Percentiles rank a stretch among this genome's conserved stretches.
Evolutionary conservation across 2,113 vertebrate genomes (phyloP).

Genomic region (Prunella himalayana): DNA sequence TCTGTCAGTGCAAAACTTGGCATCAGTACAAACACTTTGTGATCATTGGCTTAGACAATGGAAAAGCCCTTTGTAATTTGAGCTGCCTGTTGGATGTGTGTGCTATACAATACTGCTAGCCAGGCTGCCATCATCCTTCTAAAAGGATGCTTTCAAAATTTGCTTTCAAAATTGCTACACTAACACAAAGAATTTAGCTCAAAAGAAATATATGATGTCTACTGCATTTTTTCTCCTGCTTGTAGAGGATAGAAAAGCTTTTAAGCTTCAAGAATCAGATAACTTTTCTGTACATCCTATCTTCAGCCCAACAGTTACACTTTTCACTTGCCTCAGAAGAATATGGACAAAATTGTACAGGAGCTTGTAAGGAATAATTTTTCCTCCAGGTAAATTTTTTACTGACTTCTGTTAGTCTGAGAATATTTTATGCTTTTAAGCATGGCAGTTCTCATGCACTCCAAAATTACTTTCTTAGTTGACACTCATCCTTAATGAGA

Average conservation of each 20-base stretch:
- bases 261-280: not conserved
- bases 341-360: not conserved
- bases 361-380: not conserved
- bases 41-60: not conserved
- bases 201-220: not conserved
- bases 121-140: not conserved
- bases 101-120: not conserved
- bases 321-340: not conserved
- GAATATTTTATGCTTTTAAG: not conserved
- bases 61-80: slow-evolving; percentile 19
- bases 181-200: not conserved
- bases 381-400: not conserved
- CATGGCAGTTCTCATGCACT: not conserved
- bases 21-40: not conserved
- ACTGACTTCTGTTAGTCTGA: not conserved
- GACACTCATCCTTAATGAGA: not conserved
- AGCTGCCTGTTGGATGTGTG: not conserved
- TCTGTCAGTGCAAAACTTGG: not conserved
- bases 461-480: not conserved
- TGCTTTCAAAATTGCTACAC: not conserved
- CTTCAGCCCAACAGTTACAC: not conserved
- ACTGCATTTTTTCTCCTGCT: not conserved
- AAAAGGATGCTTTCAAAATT: not conserved
- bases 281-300: not conserved
- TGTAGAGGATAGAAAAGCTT: not conserved